Evolutionary conservation across 2,797 vertebrate species (phyloP).

Genomic region (Neosilurus mollespiculum): DNA sequence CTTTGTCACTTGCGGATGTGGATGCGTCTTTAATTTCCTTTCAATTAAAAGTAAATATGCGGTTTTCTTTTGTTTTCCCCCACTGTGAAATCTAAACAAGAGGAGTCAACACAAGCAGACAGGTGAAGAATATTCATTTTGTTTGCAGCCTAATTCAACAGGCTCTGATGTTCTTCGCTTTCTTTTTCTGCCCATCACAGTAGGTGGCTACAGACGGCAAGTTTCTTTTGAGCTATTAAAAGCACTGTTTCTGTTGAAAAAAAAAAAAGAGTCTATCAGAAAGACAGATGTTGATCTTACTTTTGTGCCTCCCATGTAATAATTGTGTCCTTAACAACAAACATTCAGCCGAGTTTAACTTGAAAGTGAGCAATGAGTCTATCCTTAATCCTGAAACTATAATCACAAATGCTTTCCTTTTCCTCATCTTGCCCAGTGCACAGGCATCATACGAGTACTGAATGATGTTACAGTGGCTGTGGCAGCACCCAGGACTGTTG

Average conservation of each 20-base stretch:
- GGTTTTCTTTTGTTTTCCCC: slow-evolving; percentile 75
- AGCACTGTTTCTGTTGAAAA: not conserved
- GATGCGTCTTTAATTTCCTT: slow-evolving; percentile 86
- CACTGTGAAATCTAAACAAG: slow-evolving; percentile 84
- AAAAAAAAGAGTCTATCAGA: slow-evolving; percentile 3
- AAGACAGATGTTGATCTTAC: slow-evolving; percentile 9
- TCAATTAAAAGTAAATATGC: slow-evolving; percentile 87
- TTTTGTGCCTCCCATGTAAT: slow-evolving; percentile 21
- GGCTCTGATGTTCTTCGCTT: slow-evolving; percentile 67
- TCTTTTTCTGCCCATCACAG: slow-evolving; percentile 25
- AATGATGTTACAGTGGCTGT: slow-evolving; percentile 26
- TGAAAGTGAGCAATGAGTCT: slow-evolving; percentile 6
- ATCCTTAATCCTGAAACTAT: slow-evolving; percentile 14
- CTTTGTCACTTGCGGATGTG: slow-evolving; percentile 81
- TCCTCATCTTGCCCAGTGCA: not conserved
- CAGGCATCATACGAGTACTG: slow-evolving; percentile 22
- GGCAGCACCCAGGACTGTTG: slow-evolving; percentile 38
- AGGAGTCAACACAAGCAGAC: slow-evolving; percentile 80
- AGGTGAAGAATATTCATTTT: slow-evolving; percentile 85
- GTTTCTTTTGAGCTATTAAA: slow-evolving; percentile 8
- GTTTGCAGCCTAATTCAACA: slow-evolving; percentile 78
- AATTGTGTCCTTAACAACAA: not conserved
- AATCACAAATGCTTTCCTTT: slow-evolving; percentile 2
- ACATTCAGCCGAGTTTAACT: not conserved
- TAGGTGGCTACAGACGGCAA: slow-evolving; percentile 30